Evolutionary conservation across 2,113 vertebrate genomes (phyloP), one percentile per base, ranked within the genome.

Genomic region (Regulus satrapa): DNA sequence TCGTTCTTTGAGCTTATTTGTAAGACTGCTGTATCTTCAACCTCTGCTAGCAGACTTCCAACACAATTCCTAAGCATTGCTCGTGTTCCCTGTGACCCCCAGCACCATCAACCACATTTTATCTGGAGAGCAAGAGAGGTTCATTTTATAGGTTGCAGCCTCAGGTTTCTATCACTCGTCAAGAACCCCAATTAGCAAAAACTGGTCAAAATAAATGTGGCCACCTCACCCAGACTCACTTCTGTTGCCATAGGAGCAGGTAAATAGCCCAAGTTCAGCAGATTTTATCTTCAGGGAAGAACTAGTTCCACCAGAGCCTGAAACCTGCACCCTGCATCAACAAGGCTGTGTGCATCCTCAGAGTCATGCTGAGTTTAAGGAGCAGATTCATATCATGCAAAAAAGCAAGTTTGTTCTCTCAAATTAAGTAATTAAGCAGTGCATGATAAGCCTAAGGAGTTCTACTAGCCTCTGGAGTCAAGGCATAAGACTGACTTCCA

Each of bases 361-460:
- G 67, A 77, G 49, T 93, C 91, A 92, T 1, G 4, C 67, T 43
- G 72, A 84, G 32, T 84, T 92, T 94, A 92, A 94, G 72, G 31
- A 92, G 49, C 55, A 76, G 81, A 95, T 88, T 85, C 23, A 5
- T 74, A 92, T 89, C 75, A 94, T 86, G 85, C 36, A 84, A 92
- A 76, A 94, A 87, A 89, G 80, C 67, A 92, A 94, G 58, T 88
- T 49, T 86, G 61, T 61, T 90, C 72, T 96, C 77, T 88, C 43
- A 84, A 96, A 87, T 92, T 88, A 92, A 85, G 83, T 89, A 85
- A 97, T 95, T 92, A 89, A 90, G 40, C 61, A 88, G 63, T 2
- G 21, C 1, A 0, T 86, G 94, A 94, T 91, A 95, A 91, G 63
- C 74, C 55, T 85, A 46, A 72, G 67, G 72, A 89, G 56, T 86